Evolutionary conservation across 1,140 invertebrate species (phyloP).

Genomic region (Trissolcus basalis): DNA sequence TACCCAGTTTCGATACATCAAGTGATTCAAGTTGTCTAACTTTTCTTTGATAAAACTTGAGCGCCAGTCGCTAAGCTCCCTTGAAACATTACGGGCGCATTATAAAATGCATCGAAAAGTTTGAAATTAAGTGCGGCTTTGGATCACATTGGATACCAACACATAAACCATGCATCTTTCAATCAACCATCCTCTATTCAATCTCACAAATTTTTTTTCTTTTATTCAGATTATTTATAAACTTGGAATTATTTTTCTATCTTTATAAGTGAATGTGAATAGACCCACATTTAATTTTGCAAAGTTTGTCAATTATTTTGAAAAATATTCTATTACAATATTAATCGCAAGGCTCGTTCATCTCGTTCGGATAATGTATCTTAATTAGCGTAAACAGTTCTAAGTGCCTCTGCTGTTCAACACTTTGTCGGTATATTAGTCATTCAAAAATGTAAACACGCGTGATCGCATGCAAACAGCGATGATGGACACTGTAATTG

Average conservation of each 20-base stretch:
- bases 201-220: too few relatives aligned
- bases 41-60: slow-evolving; percentile 49
- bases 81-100: slow-evolving; percentile 39
- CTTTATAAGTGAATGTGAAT: too few relatives aligned
- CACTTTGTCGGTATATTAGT: too few relatives aligned
- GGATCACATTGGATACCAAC: slow-evolving; percentile 7
- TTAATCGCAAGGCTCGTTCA: slow-evolving; percentile 21
- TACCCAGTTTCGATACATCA: slow-evolving; percentile 46
- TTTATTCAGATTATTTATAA: too few relatives aligned
- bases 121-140: slow-evolving; percentile 41
- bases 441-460: too few relatives aligned
- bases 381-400: slow-evolving; percentile 58
- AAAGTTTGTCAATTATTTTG: slow-evolving; percentile 33
- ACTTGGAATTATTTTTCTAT: too few relatives aligned
- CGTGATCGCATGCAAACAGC: too few relatives aligned
- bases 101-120: slow-evolving; percentile 41
- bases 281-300: too few relatives aligned
- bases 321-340: slow-evolving; percentile 35
- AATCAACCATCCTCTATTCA: not conserved
- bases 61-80: slow-evolving; percentile 19
- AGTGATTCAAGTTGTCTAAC: slow-evolving; percentile 53
- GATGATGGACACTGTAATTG: too few relatives aligned
- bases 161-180: not conserved
- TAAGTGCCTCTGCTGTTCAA: slow-evolving; percentile 48
- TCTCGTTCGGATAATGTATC: slow-evolving; percentile 56